These are phyloP conservation scores for Siniperca obscura DNA, from an alignment of 2,797 vertebrate genomes.

Conservation along the genomic window DNA sequence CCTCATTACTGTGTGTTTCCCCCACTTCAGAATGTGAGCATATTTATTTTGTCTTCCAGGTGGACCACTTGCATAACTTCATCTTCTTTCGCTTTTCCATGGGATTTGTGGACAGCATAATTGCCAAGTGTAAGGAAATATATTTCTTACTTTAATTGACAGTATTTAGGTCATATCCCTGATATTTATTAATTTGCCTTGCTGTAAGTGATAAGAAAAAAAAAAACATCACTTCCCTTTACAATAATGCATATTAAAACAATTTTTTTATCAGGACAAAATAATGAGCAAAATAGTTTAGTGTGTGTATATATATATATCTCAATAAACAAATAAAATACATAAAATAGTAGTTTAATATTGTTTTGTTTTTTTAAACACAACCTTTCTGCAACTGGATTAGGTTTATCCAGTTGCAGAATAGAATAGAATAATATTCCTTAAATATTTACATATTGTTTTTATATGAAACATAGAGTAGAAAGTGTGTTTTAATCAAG, in stretches of 20 bases:
- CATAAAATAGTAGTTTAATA: not conserved
- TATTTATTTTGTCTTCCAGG: slow-evolving; percentile 80
- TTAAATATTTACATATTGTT: too few relatives aligned
- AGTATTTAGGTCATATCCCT: not conserved
- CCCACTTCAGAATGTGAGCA: not conserved
- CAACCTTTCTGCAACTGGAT: too few relatives aligned
- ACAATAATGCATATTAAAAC: not conserved
- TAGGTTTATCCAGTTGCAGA: not conserved
- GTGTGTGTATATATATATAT: too few relatives aligned
- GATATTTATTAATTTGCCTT: not conserved
- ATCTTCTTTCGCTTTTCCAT: slow-evolving; percentile 99
- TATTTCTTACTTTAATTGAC: not conserved
- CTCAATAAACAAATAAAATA: not conserved
- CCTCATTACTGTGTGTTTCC: not conserved
- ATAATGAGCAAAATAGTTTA: not conserved
- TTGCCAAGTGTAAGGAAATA: slow-evolving; percentile 94
- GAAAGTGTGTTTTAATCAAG: not conserved
- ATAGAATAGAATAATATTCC: too few relatives aligned
- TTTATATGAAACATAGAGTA: not conserved
- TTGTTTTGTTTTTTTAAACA: not conserved
- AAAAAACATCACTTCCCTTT: not conserved
- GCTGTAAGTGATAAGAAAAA: not conserved
- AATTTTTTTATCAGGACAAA: not conserved
- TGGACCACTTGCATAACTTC: slow-evolving; percentile 96
- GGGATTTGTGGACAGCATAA: slow-evolving; percentile 96